Evolutionary conservation across 2,888 invertebrate genomes (phyloP).

Genomic region (Asteroscopus sphinx): DNA sequence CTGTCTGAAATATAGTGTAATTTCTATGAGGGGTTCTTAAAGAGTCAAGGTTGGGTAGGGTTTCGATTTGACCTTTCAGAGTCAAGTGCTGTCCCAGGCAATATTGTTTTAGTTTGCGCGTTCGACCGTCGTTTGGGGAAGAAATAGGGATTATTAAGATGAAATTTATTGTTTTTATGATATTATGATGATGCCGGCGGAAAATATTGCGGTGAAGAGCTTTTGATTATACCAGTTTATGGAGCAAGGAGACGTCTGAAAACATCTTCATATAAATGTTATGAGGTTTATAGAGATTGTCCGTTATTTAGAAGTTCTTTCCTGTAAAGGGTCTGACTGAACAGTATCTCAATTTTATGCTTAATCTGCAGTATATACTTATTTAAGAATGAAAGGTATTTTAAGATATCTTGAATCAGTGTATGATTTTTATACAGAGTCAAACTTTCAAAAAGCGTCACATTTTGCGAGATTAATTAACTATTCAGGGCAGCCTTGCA

Average conservation of each 20-base stretch:
- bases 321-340: too few species aligned
- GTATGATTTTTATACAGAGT: too few species aligned
- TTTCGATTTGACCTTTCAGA: constrained; percentile 33
- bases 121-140: constrained; percentile 16
- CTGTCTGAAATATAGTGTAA: constrained; percentile 51
- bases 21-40: constrained; percentile 45
- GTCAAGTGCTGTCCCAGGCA: constrained; percentile 43
- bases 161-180: constrained; percentile 37
- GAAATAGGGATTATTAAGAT: constrained; percentile 24
- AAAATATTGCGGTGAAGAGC: constrained; percentile 3
- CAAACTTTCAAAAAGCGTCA: too few species aligned
- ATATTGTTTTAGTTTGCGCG: constrained; percentile 32
- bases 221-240: constrained; percentile 28
- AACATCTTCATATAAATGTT: neutral
- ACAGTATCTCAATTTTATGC: too few species aligned
- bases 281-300: neutral
- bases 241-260: neutral
- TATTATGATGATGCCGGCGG: constrained; percentile 19
- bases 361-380: too few species aligned
- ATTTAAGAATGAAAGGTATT: too few species aligned
- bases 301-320: neutral
- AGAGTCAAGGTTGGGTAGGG: constrained; percentile 42
- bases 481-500: too few species aligned
- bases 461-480: too few species aligned
- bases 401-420: too few species aligned